Evolutionary conservation across 2,113 vertebrate species (phyloP), one percentile per base, ranked within the genome.

Genomic region (Ictidomys tridecemlineatus): DNA sequence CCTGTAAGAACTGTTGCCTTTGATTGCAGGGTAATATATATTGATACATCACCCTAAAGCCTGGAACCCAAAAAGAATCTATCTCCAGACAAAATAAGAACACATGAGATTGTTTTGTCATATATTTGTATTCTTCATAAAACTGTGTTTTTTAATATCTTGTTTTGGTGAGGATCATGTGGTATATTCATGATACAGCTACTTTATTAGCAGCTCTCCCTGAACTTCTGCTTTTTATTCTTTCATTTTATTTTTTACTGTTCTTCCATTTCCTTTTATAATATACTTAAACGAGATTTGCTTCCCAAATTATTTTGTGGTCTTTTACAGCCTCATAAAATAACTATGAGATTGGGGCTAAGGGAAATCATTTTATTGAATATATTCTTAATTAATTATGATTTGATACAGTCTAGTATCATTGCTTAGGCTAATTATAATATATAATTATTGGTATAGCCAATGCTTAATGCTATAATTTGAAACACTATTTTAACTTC

Each of bases 371-470:
- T 92, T 94, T 96, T 95, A 89, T 84, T 89, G 65, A 65, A 51
- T 83, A 6, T 86, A 78, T 90, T 97, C 94, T 94, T 80, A 84
- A 92, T 89, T 89, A 85, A 89, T 93, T 95, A 82, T 89, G 51
- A 92, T 53, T 85, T 70, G 74, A 92, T 78, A 97, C 1, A 37
- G 32, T 53, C 67, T 9, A 37, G 61, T 85, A 20, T 85, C 87
- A 74, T 94, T 83, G 94, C 65, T 97, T 96, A 86, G 51, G 45
- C 53, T 92, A 95, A 92, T 92, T 94, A 82, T 82, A 26, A 91
- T 84, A 63, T 67, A 20, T 85, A 91, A 89, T 96, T 73, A 48
- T 58, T 65, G 37, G 28, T 17, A 20, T 92, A 90, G 18, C 22
- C 65, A 20, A 32, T 95, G 17, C 18, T 32, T 79, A 51, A 79